Percentiles rank a stretch among this genome's conserved stretches.
Conservation (phyloP, 2,113 vertebrate species). For the Sapayoa aenigma region DNA sequence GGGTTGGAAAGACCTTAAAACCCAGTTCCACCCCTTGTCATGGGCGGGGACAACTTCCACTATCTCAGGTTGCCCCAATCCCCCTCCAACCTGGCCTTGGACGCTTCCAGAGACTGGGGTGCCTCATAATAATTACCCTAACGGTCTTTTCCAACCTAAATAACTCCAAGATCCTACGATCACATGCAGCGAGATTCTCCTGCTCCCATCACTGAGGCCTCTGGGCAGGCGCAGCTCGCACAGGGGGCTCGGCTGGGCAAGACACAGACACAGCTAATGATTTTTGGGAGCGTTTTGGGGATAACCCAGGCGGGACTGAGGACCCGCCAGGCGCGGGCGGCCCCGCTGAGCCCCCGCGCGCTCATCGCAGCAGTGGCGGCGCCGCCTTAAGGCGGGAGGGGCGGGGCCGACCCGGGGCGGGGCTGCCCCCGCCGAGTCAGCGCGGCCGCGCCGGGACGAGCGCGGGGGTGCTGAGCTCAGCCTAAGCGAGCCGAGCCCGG, state of each 20-base stretch:
- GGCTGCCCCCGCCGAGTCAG: no score
- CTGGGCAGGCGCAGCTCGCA: neutral
- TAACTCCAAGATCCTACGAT: neutral
- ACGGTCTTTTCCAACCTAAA: neutral
- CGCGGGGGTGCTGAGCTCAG: no score
- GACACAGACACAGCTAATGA: fast-evolving
- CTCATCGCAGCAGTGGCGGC: fast-evolving
- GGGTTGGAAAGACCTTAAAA: neutral
- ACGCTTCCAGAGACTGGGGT: neutral
- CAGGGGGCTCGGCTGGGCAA: fast-evolving
- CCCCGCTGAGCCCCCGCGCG: fast-evolving
- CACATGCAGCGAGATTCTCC: no score
- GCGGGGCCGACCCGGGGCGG: no score
- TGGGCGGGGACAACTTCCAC: neutral
- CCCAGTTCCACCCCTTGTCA: neutral
- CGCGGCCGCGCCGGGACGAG: no score
- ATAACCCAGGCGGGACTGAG: fast-evolving
- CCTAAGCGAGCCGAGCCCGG: no score
- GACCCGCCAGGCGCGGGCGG: fast-evolving
- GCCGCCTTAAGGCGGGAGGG: no score
- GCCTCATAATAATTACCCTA: fast-evolving
- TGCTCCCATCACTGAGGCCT: neutral
- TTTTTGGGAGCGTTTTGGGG: fast-evolving
- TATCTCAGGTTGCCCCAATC: neutral
- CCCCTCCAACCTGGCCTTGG: neutral